Conservation (phyloP, 2,888 invertebrate genomes). For the Arrhopalites spinosus region DNA sequence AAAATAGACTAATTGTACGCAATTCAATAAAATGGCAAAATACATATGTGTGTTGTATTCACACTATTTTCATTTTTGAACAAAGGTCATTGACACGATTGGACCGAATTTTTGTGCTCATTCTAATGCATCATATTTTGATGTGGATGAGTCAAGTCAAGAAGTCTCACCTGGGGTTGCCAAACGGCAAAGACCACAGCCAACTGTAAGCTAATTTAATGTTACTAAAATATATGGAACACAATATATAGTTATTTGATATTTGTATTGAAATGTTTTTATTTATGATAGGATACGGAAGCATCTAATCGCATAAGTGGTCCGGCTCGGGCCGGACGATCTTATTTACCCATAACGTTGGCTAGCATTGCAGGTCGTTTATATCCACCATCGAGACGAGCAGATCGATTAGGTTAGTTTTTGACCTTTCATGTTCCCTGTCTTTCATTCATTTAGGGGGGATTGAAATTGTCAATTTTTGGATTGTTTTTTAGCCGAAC, state of each 20-base stretch:
- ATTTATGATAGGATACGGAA: constrained; percentile 27
- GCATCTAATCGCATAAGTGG: constrained; percentile 15
- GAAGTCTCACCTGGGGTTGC: constrained; percentile 22
- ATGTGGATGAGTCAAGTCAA: constrained; percentile 28
- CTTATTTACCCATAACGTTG: constrained; percentile 50
- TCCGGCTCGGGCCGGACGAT: constrained; percentile 39
- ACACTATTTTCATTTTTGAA: too few relatives aligned
- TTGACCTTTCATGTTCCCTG: background rate
- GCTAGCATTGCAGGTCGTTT: constrained; percentile 52
- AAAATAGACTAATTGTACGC: too few relatives aligned
- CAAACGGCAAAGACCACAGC: constrained; percentile 27
- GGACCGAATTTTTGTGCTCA: constrained; percentile 49
- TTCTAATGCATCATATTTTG: constrained; percentile 39
- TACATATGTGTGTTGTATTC: too few relatives aligned
- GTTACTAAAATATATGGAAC: background rate
- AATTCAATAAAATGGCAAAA: too few relatives aligned
- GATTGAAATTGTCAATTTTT: background rate
- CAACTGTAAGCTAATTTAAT: constrained; percentile 16
- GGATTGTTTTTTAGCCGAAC: constrained; percentile 14
- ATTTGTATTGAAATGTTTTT: background rate
- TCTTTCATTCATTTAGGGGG: background rate
- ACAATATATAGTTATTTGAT: background rate
- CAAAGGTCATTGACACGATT: constrained; percentile 48
- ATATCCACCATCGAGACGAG: constrained; percentile 37
- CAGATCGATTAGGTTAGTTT: constrained; percentile 20